These are phyloP conservation scores for Tipula helvola DNA, from an alignment of 2,888 invertebrate species.

Conservation along the genomic window DNA sequence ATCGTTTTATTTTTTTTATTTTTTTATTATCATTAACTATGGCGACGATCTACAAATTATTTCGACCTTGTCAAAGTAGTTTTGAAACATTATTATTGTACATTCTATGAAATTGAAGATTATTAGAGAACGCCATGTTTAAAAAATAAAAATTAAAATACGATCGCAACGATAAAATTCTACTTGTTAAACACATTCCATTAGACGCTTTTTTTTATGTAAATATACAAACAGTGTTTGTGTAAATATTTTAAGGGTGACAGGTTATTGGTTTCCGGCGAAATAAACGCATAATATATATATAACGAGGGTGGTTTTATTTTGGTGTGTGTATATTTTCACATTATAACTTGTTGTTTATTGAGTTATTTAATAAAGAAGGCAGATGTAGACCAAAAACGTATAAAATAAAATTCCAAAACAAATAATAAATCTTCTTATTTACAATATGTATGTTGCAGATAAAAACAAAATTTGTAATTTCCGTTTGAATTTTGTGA, in stretches of 20 bases:
- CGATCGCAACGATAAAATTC: not conserved
- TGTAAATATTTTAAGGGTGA: not conserved
- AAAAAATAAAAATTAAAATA: not conserved
- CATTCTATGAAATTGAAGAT: not conserved
- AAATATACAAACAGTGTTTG: not conserved
- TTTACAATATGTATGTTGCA: not conserved
- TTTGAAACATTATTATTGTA: not conserved
- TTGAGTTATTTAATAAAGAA: not conserved
- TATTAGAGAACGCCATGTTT: not conserved
- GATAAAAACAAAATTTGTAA: not conserved
- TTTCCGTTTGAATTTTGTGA: not conserved
- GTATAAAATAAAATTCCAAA: not conserved
- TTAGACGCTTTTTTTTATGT: not conserved
- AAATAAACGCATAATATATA: not conserved
- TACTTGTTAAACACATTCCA: not conserved
- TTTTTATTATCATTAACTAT: not conserved
- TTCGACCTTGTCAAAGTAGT: conserved; percentile 4
- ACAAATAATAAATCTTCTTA: not conserved
- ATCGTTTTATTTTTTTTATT: not conserved
- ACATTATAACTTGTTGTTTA: not conserved
- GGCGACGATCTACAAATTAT: conserved; percentile 4
- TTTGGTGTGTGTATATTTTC: not conserved
- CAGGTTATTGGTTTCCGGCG: conserved; percentile 4
- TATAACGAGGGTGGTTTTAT: not conserved
- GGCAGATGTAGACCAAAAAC: not conserved